Base-by-base conservation (phyloP, 2,797 vertebrate genomes). In the Falco berigora region DNA sequence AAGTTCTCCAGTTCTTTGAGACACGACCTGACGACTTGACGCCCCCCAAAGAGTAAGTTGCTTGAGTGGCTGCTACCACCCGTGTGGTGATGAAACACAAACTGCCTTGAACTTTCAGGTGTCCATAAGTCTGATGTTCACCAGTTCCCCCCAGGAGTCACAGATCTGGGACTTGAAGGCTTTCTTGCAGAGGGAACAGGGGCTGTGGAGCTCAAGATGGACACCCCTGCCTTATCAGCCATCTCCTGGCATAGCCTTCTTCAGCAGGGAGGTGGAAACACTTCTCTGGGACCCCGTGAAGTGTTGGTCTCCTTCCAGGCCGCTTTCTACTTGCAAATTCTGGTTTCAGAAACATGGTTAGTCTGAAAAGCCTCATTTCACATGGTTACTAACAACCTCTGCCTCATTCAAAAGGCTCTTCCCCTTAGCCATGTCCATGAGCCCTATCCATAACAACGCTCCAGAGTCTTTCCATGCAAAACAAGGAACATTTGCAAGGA, bases 1-100 rank as follows among this genome's bases (percentile, higher is more conserved):
- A 99, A 96, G 99, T 99, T 80, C 98, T 99, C 63, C 98, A 99
- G 96, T 99, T 99, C 97, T 99, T 99, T 86, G 99, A 99, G 98
- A 99, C 99, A 18, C 98, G 99, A 96, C 99, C 99, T 1, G 99
- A 99, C 34, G 99, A 99, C 97, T 96, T 99, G 94, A 99, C 98
- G 71, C 99, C 99, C 32, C 99, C 99, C 10, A 99, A 99, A 97
- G 99, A 99, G 99, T 99, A 97, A 98, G 99, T 98, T 79, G 58
- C 13, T 58, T 59, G 63, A 19, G 34, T 2, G 19, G 78, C 44
- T 84, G 58, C 21, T 74, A 24, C 47, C 17, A 16, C 52, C 3
- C 4, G 49, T 30, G 12, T 67, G 61, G 34, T 30, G 40, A 5
- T 46, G 55, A 34, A 91, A 58, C 11, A 64, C 28, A 10, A 22